phyloP scores from a whole-genome alignment of 2,888 invertebrate species.

The Eupithecia dodoneata region DNA sequence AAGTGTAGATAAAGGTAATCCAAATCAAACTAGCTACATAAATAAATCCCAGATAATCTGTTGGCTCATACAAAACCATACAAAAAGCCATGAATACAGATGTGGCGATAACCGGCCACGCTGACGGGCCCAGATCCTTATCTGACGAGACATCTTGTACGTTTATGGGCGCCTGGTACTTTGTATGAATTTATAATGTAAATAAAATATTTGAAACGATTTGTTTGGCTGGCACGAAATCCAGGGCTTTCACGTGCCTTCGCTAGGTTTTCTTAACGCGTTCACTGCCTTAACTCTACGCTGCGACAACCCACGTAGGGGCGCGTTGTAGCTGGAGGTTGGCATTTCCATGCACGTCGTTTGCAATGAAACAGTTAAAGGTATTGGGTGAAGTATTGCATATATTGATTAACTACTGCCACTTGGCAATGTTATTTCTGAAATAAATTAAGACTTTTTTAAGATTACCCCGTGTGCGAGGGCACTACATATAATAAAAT shows the following conservation, averaged over 20 bases:
- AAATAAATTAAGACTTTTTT: too few species aligned
- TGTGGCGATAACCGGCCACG: slow-evolving; percentile 41
- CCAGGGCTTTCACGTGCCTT: background rate
- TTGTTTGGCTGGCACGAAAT: slow-evolving; percentile 21
- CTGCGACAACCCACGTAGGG: too few species aligned
- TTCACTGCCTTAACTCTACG: background rate
- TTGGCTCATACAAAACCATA: slow-evolving; percentile 37
- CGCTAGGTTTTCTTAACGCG: background rate
- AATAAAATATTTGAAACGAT: slow-evolving; percentile 36
- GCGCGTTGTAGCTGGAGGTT: too few species aligned
- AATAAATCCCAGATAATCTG: slow-evolving; percentile 38
- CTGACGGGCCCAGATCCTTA: slow-evolving; percentile 47
- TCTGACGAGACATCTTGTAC: slow-evolving; percentile 61
- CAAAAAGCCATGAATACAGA: slow-evolving; percentile 41
- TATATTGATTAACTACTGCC: background rate
- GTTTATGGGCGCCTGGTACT: slow-evolving; percentile 77
- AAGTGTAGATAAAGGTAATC: slow-evolving; percentile 35
- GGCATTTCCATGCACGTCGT: too few species aligned
- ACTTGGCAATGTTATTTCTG: background rate
- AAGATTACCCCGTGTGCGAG: too few species aligned
- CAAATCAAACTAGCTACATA: slow-evolving; percentile 39
- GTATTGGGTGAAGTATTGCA: too few species aligned
- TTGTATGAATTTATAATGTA: slow-evolving; percentile 75
- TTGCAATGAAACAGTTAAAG: too few species aligned
- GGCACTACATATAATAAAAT: too few species aligned